Evolutionary conservation across 35 echinoderm and acorn worm genomes (phyloP), one percentile per base, ranked within the genome.

Genomic region (Ptychodera flava): DNA sequence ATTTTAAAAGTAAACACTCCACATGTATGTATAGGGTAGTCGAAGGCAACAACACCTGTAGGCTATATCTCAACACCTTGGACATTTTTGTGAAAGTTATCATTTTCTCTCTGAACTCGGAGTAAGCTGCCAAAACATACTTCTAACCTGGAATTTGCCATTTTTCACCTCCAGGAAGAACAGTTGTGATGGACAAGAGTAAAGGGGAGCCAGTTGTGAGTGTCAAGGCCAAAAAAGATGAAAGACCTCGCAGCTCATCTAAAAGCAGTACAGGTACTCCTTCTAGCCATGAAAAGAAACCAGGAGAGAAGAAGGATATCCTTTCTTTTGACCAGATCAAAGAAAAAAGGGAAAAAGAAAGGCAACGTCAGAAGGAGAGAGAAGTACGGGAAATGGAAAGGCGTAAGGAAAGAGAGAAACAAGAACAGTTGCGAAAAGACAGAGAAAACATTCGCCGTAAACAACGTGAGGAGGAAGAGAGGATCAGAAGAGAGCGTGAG

Each of bases 321-420:
- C 78, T 97, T 22, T 97, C 94, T 0, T 81, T 97, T 33, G 94
- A 97, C 35, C 93, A 97, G 89, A 97, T 97, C 36, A 90, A 93
- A 79, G 94, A 97, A 75, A 88, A 97, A 75, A 87, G 94, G 31
- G 89, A 93, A 29, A 93, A 88, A 80, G 91, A 93, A 37, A 88
- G 94, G 79, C 86, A 91, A 32, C 85, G 88, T 14, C 93, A 97
- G 28, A 85, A 91, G 37, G 94, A 94, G 52, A 77, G 90, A 33
- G 90, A 91, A 33, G 83, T 33, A 83, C 84, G 96, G 37, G 92
- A 94, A 35, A 85, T 77, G 16, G 96, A 99, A 32, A 75, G 93
- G 31, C 89, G 93, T 34, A 80, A 90, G 53, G 93, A 94, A 77
- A 45, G 96, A 27, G 96, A 99, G 35, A 88, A 88, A 33, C 84